phyloP scores from a whole-genome alignment of 2,113 vertebrate species.

The Rhynchomys soricoides region DNA sequence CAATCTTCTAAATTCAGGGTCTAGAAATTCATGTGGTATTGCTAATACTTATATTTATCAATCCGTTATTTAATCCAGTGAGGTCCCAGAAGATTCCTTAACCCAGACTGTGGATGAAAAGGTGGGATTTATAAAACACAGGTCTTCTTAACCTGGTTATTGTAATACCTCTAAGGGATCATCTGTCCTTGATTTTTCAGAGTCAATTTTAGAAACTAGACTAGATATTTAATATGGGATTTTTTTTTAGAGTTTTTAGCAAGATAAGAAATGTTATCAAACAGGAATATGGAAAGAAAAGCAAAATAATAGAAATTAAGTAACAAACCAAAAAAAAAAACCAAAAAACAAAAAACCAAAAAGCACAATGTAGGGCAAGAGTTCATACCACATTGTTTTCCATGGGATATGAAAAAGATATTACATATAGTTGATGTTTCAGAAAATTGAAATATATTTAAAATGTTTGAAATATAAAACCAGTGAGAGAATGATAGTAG shows the following conservation, averaged over 20 bases:
- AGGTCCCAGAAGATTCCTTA: not conserved
- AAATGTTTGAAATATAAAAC: not conserved
- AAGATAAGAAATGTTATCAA: not conserved
- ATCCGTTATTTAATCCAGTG: not conserved
- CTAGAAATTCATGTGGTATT: not conserved
- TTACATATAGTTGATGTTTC: not conserved
- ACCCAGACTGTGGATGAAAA: not conserved
- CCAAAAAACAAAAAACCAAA: too few species aligned
- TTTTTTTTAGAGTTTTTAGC: not conserved
- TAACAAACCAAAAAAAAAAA: not conserved
- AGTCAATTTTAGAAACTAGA: not conserved
- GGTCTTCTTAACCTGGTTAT: not conserved
- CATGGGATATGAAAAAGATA: not conserved
- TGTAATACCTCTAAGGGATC: not conserved
- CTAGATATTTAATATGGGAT: not conserved
- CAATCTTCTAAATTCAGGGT: not conserved
- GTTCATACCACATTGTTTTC: not conserved
- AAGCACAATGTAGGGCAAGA: not conserved
- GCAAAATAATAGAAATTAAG: not conserved
- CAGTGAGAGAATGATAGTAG: not conserved
- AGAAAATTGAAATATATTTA: not conserved
- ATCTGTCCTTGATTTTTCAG: not conserved
- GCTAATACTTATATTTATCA: not conserved
- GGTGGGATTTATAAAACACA: not conserved
- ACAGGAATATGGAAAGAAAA: not conserved